These are phyloP conservation scores for Erpornis zantholeuca DNA, from an alignment of 2,113 vertebrate species.

Conservation along the genomic window DNA sequence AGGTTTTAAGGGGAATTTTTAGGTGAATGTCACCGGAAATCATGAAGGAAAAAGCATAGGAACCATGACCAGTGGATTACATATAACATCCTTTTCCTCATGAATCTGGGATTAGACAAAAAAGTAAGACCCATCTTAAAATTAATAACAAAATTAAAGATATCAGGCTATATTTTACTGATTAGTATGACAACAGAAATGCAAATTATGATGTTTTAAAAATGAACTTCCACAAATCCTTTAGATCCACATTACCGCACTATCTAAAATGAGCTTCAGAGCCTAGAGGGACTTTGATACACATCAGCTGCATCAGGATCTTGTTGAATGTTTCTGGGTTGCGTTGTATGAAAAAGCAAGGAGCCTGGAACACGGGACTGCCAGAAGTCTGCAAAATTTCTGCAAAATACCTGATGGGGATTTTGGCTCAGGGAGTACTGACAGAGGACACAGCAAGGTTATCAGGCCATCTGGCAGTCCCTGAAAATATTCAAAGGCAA, in stretches of 20 bases:
- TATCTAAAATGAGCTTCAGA: not conserved
- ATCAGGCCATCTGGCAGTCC: not conserved
- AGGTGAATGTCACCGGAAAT: not conserved
- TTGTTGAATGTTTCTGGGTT: not conserved
- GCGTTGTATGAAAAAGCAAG: not conserved
- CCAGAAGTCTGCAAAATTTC: not conserved
- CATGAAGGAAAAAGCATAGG: not conserved
- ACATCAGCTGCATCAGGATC: not conserved
- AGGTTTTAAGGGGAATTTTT: not conserved
- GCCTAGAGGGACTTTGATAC: not conserved
- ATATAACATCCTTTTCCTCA: not conserved
- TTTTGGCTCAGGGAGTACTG: not conserved
- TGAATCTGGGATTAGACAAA: not conserved
- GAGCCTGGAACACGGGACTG: fast-evolving
- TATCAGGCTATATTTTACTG: not conserved
- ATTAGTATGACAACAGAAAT: not conserved
- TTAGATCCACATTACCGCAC: not conserved
- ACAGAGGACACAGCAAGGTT: not conserved
- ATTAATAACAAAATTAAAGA: not conserved
- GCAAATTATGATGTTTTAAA: not conserved
- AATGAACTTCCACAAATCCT: not conserved
- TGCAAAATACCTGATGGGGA: not conserved
- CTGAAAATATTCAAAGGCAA: not conserved
- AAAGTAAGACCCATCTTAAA: not conserved
- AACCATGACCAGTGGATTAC: not conserved